Evolutionary conservation across 2,797 vertebrate genomes (phyloP).

Genomic region (Rhinella marina): DNA sequence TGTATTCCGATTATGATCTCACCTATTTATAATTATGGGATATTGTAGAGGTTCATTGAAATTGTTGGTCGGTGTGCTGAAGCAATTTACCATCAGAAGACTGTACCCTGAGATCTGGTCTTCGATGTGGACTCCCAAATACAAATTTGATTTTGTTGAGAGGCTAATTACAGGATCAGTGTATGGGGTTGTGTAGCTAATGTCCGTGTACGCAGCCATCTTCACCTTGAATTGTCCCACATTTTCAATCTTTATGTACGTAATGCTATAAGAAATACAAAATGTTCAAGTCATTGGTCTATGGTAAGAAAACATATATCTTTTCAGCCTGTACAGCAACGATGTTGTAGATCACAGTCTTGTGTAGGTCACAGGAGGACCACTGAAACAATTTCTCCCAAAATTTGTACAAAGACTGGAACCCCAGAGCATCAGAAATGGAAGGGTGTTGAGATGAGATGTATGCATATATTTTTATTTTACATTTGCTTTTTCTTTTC

Average conservation of each 20-base stretch:
- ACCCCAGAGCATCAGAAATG: no score
- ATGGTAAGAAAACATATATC: no score
- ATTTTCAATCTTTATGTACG: neutral
- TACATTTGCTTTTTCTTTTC: no score
- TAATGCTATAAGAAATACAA: neutral
- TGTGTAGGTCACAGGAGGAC: no score
- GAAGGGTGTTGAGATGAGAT: no score
- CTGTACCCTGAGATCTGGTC: neutral
- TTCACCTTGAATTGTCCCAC: neutral
- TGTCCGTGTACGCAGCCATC: constrained; percentile 15
- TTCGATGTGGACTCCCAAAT: constrained; percentile 2
- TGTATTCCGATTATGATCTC: neutral
- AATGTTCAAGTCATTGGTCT: neutral
- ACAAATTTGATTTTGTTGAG: constrained; percentile 1
- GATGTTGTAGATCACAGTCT: no score
- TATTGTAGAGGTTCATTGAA: neutral
- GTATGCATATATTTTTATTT: no score
- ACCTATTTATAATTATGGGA: constrained; percentile 16
- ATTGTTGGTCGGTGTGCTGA: constrained; percentile 16
- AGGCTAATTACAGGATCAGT: neutral
- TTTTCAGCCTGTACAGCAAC: no score
- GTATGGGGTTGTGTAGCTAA: neutral
- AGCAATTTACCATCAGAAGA: constrained; percentile 34
- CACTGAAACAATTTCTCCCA: no score
- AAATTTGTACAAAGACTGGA: no score